Evolutionary conservation across 23 tunicate species (phyloP).

Genomic region (Trididemnum nubilum): DNA sequence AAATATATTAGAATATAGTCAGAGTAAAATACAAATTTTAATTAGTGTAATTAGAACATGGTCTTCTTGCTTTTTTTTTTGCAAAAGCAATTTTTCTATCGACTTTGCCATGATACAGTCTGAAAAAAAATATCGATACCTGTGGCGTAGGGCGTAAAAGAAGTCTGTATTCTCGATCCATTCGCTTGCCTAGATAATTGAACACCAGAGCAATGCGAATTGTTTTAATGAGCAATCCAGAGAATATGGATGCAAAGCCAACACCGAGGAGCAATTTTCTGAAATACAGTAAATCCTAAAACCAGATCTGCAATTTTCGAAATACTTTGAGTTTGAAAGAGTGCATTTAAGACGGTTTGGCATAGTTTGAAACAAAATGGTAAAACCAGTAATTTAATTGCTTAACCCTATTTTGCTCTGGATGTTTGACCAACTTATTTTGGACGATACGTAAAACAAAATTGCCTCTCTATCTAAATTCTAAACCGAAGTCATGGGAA

Average conservation of each 20-base stretch:
- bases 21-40: neutral
- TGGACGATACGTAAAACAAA: too few relatives aligned
- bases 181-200: constrained; percentile 41
- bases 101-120: neutral
- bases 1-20: neutral
- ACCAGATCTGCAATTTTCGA: too few relatives aligned
- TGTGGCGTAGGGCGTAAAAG: constrained; percentile 47
- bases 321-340: too few relatives aligned
- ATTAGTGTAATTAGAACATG: neutral
- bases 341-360: too few relatives aligned
- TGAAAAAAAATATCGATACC: constrained; percentile 4
- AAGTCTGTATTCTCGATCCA: constrained; percentile 40
- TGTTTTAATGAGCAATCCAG: constrained; percentile 59
- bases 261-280: constrained; percentile 31
- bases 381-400: neutral
- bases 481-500: too few relatives aligned
- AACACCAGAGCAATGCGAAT: constrained; percentile 60
- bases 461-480: too few relatives aligned
- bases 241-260: constrained; percentile 48
- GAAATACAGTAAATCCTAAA: too few relatives aligned
- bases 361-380: too few relatives aligned
- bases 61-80: neutral
- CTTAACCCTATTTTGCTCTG: too few relatives aligned
- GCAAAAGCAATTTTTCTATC: neutral
- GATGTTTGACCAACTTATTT: too few relatives aligned